Percentiles rank a stretch among this genome's conserved stretches.
These are phyloP conservation scores for Pseudorasbora parva DNA, from an alignment of 2,113 vertebrate species.

Conservation along the genomic window DNA sequence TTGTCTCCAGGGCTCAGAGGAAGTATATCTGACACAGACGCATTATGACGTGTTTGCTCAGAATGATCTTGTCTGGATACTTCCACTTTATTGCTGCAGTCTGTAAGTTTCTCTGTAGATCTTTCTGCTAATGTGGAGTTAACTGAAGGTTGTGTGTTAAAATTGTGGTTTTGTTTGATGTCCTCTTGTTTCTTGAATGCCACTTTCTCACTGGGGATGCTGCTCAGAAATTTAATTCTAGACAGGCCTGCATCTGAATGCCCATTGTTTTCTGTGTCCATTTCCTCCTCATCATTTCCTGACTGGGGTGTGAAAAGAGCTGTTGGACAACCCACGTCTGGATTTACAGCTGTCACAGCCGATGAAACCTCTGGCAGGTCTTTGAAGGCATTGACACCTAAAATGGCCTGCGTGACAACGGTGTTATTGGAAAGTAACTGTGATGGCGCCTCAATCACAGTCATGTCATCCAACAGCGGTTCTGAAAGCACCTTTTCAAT, in stretches of 20 bases:
- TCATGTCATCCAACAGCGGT: background rate
- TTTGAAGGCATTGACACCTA: background rate
- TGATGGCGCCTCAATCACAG: background rate
- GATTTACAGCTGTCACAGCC: background rate
- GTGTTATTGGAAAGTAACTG: background rate
- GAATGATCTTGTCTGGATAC: background rate
- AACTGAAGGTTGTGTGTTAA: background rate
- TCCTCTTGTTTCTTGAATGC: background rate
- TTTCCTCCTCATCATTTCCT: background rate
- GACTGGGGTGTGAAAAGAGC: background rate
- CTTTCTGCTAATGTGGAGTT: background rate
- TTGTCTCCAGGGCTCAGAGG: background rate
- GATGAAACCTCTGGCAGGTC: background rate
- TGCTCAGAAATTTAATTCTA: background rate
- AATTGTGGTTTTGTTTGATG: background rate
- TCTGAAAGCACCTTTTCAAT: conserved; percentile 47
- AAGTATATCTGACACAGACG: background rate
- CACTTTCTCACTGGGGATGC: background rate
- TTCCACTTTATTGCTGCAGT: background rate
- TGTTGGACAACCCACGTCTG: background rate
- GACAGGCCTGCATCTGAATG: background rate
- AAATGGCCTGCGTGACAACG: background rate
- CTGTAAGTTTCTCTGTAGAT: background rate
- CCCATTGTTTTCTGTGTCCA: background rate
- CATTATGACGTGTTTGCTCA: background rate